These are phyloP conservation scores for Limonius californicus DNA, from an alignment of 1,140 invertebrate genomes.

Conservation along the genomic window DNA sequence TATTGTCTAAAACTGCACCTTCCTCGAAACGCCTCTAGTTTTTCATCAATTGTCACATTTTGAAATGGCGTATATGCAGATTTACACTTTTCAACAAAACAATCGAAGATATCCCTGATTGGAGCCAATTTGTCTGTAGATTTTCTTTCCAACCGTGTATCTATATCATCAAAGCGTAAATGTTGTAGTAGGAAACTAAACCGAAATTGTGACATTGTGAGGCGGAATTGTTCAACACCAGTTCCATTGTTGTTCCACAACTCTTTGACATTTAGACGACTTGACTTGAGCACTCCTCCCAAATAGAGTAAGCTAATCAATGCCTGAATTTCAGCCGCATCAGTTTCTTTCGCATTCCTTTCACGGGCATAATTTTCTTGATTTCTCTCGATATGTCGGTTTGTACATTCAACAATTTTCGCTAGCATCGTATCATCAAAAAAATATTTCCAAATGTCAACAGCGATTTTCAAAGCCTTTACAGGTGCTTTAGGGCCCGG, in stretches of 20 bases:
- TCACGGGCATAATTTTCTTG: background rate
- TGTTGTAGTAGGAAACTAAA: background rate
- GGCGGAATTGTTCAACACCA: no score
- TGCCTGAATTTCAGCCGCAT: background rate
- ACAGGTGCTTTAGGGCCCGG: background rate
- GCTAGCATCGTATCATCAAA: no score
- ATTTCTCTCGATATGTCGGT: no score
- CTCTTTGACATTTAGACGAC: conserved; percentile 3
- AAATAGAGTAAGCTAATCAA: conserved; percentile 1
- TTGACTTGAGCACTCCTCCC: conserved; percentile 1
- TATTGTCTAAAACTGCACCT: no score
- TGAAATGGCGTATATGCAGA: conserved; percentile 46
- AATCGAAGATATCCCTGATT: background rate
- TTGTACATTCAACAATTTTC: no score
- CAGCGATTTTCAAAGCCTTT: no score
- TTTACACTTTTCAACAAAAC: conserved; percentile 43
- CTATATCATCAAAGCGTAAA: background rate
- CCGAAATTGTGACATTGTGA: background rate
- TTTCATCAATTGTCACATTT: no score
- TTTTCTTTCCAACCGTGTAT: background rate
- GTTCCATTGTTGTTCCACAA: no score
- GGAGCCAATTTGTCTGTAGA: background rate
- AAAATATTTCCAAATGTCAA: no score
- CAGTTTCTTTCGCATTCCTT: conserved; percentile 2
- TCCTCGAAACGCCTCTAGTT: no score